Base-by-base conservation (phyloP, 2,113 vertebrate genomes). In the Ammospiza caudacuta region DNA sequence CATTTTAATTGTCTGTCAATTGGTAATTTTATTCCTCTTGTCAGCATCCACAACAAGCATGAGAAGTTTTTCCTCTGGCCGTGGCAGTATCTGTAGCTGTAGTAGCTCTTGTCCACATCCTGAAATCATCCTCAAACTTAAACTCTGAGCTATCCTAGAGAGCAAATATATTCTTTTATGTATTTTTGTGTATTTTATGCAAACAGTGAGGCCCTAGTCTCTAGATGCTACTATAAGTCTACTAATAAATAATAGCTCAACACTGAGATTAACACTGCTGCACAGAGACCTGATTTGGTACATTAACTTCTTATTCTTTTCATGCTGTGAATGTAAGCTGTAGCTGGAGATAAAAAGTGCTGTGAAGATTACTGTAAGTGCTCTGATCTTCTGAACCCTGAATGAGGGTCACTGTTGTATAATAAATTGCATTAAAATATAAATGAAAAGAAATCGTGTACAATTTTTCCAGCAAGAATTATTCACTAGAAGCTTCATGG, bases 341-440 rank as follows among this genome's bases (percentile, higher is more conserved):
- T 94, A 87, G 96, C 91, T 96, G 89, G 72, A 92, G 94, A 94
- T 92, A 89, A 91, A 92, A 94, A 95, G 92, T 90, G 67, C 89
- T 96, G 77, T 17, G 64, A 95, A 95, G 84, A 96, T 97, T 96
- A 90, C 87, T 92, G 27, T 94, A 94, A 96, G 91, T 90, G 94
- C 70, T 93, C 96, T 95, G 91, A 96, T 96, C 94, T 96, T 89
- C 87, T 92, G 94, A 97, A 97, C 94, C 91, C 94, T 92, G 86
- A 96, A 83, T 91, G 73, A 90, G 95, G 95, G 94, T 96, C 75
- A 23, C 84, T 94, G 89, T 95, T 92, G 96, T 95, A 92, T 95
- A 96, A 96, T 96, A 96, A 96, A 96, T 94, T 92, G 80, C 86
- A 95, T 96, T 97, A 95, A 97, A 96, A 96, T 96, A 96, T 95